phyloP scores from a whole-genome alignment of 2,113 vertebrate genomes.

The Acrocephalus arundinaceus region DNA sequence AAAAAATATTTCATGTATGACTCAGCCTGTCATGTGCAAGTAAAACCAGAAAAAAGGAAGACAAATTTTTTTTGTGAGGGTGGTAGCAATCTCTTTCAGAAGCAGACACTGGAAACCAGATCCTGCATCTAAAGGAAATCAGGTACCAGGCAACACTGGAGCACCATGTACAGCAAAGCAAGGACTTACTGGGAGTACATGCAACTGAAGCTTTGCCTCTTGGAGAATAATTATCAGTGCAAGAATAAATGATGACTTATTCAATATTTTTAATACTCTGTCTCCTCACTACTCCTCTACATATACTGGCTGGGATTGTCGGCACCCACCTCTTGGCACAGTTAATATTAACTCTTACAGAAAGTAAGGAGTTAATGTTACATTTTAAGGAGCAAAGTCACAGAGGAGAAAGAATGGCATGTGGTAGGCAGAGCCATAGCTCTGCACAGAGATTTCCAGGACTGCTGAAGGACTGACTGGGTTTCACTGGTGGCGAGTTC shows the following conservation, averaged over 20 bases:
- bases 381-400: not conserved
- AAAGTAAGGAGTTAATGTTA: not conserved
- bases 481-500: not conserved
- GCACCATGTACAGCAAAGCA: not conserved
- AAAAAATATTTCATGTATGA: not conserved
- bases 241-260: not conserved
- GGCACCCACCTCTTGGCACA: not conserved
- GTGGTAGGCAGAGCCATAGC: not conserved
- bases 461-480: not conserved
- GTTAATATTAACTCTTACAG: not conserved
- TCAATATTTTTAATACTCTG: not conserved
- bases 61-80: not conserved
- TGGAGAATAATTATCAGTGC: not conserved
- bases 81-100: not conserved
- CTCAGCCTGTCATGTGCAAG: not conserved
- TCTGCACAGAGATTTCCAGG: accelerated
- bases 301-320: not conserved
- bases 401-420: not conserved
- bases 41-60: not conserved
- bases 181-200: not conserved
- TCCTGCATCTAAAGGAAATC: not conserved
- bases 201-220: not conserved
- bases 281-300: not conserved
- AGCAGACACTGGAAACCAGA: not conserved
- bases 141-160: not conserved